A percentile compares a stretch with the other conserved stretches of the same genome.
Conservation (phyloP, 2,888 invertebrate genomes). For the Eupithecia tripunctaria region DNA sequence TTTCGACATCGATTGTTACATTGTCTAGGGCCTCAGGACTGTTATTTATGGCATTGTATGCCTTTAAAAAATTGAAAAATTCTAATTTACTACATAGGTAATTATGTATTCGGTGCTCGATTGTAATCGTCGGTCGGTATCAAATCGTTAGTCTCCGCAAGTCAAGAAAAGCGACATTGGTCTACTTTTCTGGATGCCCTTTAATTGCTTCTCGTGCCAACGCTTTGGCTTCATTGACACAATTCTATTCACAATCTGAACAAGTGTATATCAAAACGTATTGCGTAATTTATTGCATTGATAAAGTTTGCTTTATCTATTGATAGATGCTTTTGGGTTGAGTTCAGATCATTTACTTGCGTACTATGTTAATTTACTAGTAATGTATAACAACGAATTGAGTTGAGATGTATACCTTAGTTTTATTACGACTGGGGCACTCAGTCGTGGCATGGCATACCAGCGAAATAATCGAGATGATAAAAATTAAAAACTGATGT, state of each 20-base stretch:
- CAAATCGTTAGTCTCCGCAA: conserved; percentile 4
- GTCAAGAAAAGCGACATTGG: conserved; percentile 57
- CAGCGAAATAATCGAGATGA: background rate
- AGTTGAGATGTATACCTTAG: background rate
- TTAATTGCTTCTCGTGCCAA: conserved; percentile 65
- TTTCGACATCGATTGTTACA: too few species aligned
- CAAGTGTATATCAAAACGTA: conserved; percentile 46
- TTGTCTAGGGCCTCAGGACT: too few species aligned
- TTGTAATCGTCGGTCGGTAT: background rate
- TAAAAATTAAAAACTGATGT: background rate
- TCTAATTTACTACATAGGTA: background rate
- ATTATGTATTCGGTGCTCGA: background rate
- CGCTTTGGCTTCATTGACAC: conserved; percentile 67
- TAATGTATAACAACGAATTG: background rate
- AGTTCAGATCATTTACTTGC: conserved; percentile 13
- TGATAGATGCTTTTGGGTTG: conserved; percentile 30
- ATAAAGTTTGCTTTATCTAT: conserved; percentile 39
- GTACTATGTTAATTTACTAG: background rate
- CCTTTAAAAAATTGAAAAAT: too few species aligned
- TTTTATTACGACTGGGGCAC: background rate
- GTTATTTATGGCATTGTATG: background rate
- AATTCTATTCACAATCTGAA: conserved; percentile 64
- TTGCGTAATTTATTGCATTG: conserved; percentile 56
- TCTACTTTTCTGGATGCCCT: conserved; percentile 57
- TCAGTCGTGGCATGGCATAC: background rate